Percentiles rank a stretch among this genome's conserved stretches.
These are phyloP conservation scores for Drosophila affinis DNA, from an alignment of 2,888 invertebrate genomes.

Conservation along the genomic window DNA sequence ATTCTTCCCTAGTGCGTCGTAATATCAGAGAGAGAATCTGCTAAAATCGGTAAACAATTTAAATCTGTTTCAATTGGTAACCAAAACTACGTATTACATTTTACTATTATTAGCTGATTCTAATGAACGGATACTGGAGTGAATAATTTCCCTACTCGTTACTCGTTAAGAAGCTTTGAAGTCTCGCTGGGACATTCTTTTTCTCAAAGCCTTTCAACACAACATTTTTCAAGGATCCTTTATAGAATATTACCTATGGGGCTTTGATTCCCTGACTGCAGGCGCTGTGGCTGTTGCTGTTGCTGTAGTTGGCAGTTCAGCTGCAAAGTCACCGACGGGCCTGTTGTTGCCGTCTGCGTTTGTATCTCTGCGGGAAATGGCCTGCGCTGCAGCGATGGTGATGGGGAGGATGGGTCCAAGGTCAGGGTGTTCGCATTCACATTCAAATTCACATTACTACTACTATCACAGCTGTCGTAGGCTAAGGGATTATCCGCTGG, in stretches of 20 bases:
- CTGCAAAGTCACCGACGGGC: slow-evolving; percentile 40
- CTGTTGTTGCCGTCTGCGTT: not conserved
- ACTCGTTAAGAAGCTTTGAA: too few species aligned
- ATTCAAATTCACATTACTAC: slow-evolving; percentile 37
- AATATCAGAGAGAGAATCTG: too few species aligned
- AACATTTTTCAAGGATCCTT: too few species aligned
- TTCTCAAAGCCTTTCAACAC: too few species aligned
- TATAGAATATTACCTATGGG: slow-evolving; percentile 85
- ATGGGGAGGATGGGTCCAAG: slow-evolving; percentile 40
- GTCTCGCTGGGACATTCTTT: too few species aligned
- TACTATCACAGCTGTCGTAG: slow-evolving; percentile 66
- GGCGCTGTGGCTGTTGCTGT: slow-evolving; percentile 64
- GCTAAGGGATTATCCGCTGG: slow-evolving; percentile 48
- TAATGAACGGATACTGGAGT: too few species aligned
- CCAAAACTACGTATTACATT: too few species aligned
- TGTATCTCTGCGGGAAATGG: slow-evolving; percentile 27
- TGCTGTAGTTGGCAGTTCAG: slow-evolving; percentile 50
- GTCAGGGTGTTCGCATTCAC: slow-evolving; percentile 5
- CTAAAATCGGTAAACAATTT: too few species aligned
- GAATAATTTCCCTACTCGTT: too few species aligned
- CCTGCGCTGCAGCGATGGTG: slow-evolving; percentile 56
- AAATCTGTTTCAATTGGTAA: too few species aligned
- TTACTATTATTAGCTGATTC: too few species aligned
- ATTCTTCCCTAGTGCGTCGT: too few species aligned
- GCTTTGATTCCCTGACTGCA: slow-evolving; percentile 88